Percentiles rank a stretch among this genome's conserved stretches.
Evolutionary conservation across 92 coral and sea anemone genomes (phyloP).

Genomic region (Nematostella vectensis): DNA sequence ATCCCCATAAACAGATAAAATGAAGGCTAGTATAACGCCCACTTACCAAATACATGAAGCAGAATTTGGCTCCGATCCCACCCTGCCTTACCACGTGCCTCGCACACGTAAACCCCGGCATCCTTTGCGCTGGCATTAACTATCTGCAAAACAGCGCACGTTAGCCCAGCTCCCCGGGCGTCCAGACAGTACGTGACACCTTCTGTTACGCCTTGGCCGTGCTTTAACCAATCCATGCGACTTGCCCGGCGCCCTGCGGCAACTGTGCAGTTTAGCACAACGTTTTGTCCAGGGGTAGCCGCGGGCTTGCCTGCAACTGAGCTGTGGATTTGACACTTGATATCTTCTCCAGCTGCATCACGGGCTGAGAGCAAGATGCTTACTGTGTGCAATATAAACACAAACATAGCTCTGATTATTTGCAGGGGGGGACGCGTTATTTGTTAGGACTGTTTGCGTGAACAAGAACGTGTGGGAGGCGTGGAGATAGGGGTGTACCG

Average conservation of each 20-base stretch:
- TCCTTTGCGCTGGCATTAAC: background rate
- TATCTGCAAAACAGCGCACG: background rate
- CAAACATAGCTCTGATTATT: no score
- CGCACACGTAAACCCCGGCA: background rate
- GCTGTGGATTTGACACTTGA: background rate
- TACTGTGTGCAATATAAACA: no score
- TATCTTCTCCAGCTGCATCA: no score
- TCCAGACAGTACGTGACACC: background rate
- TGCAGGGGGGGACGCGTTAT: no score
- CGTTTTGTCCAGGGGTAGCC: constrained; percentile 1
- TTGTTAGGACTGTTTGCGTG: no score
- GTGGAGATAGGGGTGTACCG: no score
- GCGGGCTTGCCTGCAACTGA: background rate
- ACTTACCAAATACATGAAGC: background rate
- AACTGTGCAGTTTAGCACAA: constrained; percentile 5
- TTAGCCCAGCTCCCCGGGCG: background rate
- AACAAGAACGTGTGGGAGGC: no score
- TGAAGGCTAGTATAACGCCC: no score
- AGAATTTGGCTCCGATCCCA: background rate
- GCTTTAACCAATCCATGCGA: constrained; percentile 4
- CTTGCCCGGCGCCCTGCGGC: background rate
- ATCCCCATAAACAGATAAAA: no score
- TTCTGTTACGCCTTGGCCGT: background rate
- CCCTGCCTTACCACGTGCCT: background rate
- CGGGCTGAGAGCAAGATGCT: no score